Base-by-base conservation (phyloP, 2,797 vertebrate species). In the Stomatorhinus walkeri region DNA sequence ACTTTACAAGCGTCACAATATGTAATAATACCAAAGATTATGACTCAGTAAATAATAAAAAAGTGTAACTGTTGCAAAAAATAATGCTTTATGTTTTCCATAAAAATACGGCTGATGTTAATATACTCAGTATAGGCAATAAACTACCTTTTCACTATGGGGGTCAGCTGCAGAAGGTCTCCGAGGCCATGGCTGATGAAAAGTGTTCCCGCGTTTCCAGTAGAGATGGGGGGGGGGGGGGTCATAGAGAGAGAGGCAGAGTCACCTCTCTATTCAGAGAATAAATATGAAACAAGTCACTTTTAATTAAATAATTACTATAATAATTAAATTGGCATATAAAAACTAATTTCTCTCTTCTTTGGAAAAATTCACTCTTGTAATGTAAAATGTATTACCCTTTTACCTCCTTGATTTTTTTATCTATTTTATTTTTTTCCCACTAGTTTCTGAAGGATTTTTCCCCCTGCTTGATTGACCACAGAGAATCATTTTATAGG, bases 21-120 rank as follows among this genome's bases (percentile, higher is more conserved):
- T 64, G 88, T 68, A 85, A 89, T 89, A 64, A 36, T 51, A 24
- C 56, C 56, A 85, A 89, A 72, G 56, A 68, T 85, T 88, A 28
- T 32, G 22, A 68, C 49, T 36, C 14, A 19, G 59, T 89, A 85
- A 64, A 72, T n/a, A 85, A 51, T 72, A 88, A 10, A 3, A 51
- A 36, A 40, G 59, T 51, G 54, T 43, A 89, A 85, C 81, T 48
- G 43, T 32, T 64, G 59, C 88, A 88, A 61, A 28, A 24, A 46
- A 49, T 46, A 79, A 61, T 54, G 49, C n/a, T 84, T 48, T 84
- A 84, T 43, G 40, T 84, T 84, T 51, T 24, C 22, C 24, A 24
- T 54, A 28, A 86, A 86, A 86, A 86, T 56, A 56, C 7, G 1
- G 22, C 32, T 56, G 48, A 36, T 54, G 72, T 48, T 85, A 48